Conservation (phyloP, 2,797 vertebrate species). For the Scleropages formosus region DNA sequence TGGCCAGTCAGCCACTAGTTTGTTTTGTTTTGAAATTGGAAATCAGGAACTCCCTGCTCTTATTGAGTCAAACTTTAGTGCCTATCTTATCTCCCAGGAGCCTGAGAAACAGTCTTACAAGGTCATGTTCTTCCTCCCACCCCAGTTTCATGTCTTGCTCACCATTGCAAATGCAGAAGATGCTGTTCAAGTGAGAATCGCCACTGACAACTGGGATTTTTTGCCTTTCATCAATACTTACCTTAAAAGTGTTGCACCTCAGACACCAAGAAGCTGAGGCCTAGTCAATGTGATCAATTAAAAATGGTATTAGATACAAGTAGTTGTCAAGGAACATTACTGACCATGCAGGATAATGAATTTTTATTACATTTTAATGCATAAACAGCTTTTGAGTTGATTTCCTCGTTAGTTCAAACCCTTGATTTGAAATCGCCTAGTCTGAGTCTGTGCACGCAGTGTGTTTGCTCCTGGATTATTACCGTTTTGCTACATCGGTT, state of each 20-base stretch:
- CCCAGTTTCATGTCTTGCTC: constrained; percentile 69
- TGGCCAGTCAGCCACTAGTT: constrained; percentile 54
- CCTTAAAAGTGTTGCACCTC: constrained; percentile 58
- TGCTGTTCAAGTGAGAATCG: constrained; percentile 63
- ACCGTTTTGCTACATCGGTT: not conserved
- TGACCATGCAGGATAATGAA: not conserved
- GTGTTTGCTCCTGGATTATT: constrained; percentile 9
- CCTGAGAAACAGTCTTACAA: constrained; percentile 46
- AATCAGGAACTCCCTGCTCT: constrained; percentile 52
- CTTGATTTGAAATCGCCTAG: constrained; percentile 10
- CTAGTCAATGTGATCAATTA: not conserved
- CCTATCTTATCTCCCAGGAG: constrained; percentile 60
- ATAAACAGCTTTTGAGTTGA: constrained; percentile 1
- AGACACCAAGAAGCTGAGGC: constrained; percentile 10
- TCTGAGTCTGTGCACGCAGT: not conserved
- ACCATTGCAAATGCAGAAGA: constrained; percentile 59
- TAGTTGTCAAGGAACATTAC: not conserved
- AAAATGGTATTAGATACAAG: constrained; percentile 21
- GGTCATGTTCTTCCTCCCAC: constrained; percentile 74
- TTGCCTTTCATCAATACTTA: constrained; percentile 71
- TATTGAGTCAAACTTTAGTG: constrained; percentile 63
- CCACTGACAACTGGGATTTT: constrained; percentile 78
- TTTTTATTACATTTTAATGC: constrained; percentile 33
- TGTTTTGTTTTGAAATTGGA: constrained; percentile 72
- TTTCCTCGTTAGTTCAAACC: not conserved